A percentile compares a stretch with the other conserved stretches of the same genome.
Conservation (phyloP, 2,113 vertebrate genomes). For the Furnarius figulus region DNA sequence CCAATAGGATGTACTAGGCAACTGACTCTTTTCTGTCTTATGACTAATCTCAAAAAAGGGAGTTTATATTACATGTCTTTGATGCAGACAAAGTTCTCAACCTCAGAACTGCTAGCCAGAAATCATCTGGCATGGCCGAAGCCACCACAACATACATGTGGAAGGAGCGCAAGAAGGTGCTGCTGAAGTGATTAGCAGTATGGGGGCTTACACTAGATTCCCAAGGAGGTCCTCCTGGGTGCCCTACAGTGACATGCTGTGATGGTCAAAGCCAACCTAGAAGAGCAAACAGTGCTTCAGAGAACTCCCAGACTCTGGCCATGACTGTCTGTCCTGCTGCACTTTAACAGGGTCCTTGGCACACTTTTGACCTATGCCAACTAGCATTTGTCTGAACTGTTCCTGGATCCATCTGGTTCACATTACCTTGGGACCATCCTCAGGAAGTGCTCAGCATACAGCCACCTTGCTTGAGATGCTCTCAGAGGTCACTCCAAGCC, state of each 20-base stretch:
- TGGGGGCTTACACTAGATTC: background rate
- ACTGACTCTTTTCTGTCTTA: background rate
- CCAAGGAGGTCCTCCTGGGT: background rate
- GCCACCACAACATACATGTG: fast-evolving
- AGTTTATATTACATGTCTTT: background rate
- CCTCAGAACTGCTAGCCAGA: background rate
- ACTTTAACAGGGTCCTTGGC: background rate
- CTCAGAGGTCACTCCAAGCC: fast-evolving
- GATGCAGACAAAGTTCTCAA: background rate
- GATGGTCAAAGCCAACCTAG: background rate
- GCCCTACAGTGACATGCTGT: background rate
- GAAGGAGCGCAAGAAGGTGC: background rate
- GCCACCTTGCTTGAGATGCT: background rate
- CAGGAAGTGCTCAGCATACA: background rate
- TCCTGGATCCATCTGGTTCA: background rate
- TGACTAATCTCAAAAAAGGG: background rate
- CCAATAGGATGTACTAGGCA: background rate
- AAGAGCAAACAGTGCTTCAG: background rate
- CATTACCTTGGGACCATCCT: background rate
- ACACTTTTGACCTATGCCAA: background rate
- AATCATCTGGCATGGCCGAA: background rate
- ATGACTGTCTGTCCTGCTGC: fast-evolving
- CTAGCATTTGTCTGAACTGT: background rate
- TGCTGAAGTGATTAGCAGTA: background rate
- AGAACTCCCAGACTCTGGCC: background rate